phyloP scores from a whole-genome alignment of 2,888 invertebrate genomes.

The Halictus quadricinctus region DNA sequence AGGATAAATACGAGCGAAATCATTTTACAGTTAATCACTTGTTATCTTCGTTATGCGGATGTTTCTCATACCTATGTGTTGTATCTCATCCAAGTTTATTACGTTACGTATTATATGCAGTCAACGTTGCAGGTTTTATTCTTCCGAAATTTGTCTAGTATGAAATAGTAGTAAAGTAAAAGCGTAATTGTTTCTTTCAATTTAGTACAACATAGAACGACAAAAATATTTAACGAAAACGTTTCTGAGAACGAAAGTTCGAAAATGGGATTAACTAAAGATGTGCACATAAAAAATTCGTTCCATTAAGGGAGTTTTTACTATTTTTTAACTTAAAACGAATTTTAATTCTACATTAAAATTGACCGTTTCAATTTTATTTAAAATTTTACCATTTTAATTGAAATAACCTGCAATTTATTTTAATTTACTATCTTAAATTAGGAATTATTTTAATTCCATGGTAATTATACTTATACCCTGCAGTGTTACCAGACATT shows the following conservation, averaged over 20 bases:
- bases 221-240: background rate
- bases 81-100: background rate
- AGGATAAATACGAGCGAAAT: background rate
- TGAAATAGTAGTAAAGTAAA: background rate
- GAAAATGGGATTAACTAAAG: background rate
- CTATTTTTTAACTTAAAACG: background rate
- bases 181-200: background rate
- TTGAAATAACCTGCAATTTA: too few relatives aligned
- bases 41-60: background rate
- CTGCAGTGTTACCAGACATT: background rate
- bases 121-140: background rate
- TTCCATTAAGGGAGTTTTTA: background rate
- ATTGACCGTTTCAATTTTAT: background rate
- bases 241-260: background rate
- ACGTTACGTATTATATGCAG: background rate
- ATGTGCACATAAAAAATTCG: background rate
- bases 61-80: background rate
- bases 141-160: background rate
- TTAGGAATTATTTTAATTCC: background rate
- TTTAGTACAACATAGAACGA: background rate
- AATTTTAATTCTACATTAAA: background rate
- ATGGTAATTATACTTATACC: background rate
- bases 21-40: background rate
- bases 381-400: too few relatives aligned
- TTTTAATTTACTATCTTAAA: too few relatives aligned